These are phyloP conservation scores for Vannuccia rotundouncinata DNA, from an alignment of 2,888 invertebrate species.

Conservation along the genomic window DNA sequence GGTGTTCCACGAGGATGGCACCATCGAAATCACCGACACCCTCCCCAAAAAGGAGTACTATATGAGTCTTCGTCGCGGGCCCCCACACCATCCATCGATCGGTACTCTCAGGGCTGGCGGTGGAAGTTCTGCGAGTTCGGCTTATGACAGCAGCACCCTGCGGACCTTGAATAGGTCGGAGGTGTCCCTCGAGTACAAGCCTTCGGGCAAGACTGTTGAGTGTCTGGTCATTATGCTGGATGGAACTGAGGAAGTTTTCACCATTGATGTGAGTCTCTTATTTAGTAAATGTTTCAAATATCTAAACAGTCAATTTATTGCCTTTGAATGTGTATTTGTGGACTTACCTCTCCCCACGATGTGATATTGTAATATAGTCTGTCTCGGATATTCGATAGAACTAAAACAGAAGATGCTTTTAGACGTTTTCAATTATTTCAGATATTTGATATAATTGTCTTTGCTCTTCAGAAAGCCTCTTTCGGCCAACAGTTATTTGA, in stretches of 20 bases:
- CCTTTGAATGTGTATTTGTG: too few species aligned
- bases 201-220: slow-evolving; percentile 35
- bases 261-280: slow-evolving; percentile 35
- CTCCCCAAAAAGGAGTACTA: slow-evolving; percentile 38
- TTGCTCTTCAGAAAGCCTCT: slow-evolving; percentile 36
- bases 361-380: too few species aligned
- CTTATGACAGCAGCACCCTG: slow-evolving; percentile 20
- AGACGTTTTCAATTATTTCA: too few species aligned
- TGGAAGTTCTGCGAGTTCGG: not conserved
- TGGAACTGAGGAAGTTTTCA: slow-evolving; percentile 37
- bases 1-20: slow-evolving; percentile 34
- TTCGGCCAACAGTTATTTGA: slow-evolving; percentile 39
- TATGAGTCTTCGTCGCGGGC: slow-evolving; percentile 35
- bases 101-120: slow-evolving; percentile 16
- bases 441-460: not conserved
- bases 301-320: too few species aligned
- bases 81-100: slow-evolving; percentile 8
- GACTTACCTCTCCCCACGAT: too few species aligned
- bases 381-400: too few species aligned
- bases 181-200: slow-evolving; percentile 27
- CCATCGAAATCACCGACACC: slow-evolving; percentile 34
- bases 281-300: too few species aligned
- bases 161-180: not conserved
- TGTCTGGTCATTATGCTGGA: slow-evolving; percentile 37
- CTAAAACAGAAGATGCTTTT: too few species aligned